phyloP scores from a whole-genome alignment of 2,888 invertebrate genomes.

The Pomacea canaliculata region DNA sequence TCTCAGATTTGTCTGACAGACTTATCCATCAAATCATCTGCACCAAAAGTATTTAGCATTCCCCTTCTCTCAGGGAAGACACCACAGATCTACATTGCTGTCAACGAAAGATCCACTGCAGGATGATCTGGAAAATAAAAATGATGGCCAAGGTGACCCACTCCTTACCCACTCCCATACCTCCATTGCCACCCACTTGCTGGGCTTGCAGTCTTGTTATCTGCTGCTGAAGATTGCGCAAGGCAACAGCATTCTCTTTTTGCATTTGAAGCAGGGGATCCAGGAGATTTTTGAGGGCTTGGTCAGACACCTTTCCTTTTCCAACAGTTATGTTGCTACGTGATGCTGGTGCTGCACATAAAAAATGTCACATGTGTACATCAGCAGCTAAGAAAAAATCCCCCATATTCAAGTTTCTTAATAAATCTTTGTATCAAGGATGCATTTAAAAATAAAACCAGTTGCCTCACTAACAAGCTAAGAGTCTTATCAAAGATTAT shows the following conservation, averaged over 20 bases:
- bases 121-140: constrained; percentile 49
- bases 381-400: neutral
- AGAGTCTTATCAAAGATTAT: no score
- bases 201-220: constrained; percentile 36
- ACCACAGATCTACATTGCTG: neutral
- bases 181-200: constrained; percentile 13
- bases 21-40: no score
- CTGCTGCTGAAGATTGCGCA: constrained; percentile 47
- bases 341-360: neutral
- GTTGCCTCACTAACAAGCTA: no score
- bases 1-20: no score
- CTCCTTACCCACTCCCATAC: constrained; percentile 30
- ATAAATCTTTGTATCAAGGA: no score
- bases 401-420: neutral
- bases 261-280: constrained; percentile 42
- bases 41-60: no score
- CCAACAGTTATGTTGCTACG: neutral
- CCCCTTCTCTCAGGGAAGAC: no score
- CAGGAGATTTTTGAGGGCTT: constrained; percentile 5
- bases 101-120: constrained; percentile 50
- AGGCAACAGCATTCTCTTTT: constrained; percentile 45
- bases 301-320: constrained; percentile 9
- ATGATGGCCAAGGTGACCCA: constrained; percentile 50
- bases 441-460: no score
- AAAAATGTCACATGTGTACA: neutral